phyloP scores from a whole-genome alignment of 2,888 invertebrate genomes.

The Desoria tigrina region DNA sequence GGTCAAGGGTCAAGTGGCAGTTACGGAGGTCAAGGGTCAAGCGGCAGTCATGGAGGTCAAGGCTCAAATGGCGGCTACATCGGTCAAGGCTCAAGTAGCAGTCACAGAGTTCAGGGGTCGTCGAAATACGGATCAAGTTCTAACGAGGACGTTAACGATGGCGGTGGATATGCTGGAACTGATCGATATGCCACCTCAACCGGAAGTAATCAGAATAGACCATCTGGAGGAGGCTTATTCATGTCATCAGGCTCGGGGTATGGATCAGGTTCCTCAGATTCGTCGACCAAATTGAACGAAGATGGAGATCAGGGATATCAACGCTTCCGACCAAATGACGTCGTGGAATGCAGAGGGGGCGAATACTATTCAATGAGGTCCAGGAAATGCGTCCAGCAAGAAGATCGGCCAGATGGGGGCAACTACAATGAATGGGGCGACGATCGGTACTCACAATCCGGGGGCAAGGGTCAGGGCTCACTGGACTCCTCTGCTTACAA shows the following conservation, averaged over 20 bases:
- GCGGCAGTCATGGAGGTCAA: no score
- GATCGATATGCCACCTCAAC: not conserved
- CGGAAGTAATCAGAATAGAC: slow-evolving; percentile 5
- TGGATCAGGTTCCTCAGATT: slow-evolving; percentile 3
- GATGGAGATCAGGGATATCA: slow-evolving; percentile 19
- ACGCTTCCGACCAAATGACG: slow-evolving; percentile 17
- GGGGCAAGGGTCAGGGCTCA: not conserved
- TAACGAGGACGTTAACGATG: no score
- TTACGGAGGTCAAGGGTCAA: no score
- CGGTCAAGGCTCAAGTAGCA: no score
- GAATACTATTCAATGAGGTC: slow-evolving; percentile 30
- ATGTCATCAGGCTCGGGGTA: not conserved
- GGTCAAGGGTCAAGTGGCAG: no score
- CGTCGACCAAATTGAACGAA: not conserved
- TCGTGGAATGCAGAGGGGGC: slow-evolving; percentile 30
- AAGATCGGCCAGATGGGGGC: slow-evolving; percentile 25
- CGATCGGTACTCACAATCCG: slow-evolving; percentile 1
- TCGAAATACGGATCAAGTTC: no score
- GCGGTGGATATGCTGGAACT: not conserved
- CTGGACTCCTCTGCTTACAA: no score
- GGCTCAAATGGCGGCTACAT: no score
- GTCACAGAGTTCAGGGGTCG: no score
- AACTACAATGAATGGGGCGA: slow-evolving; percentile 19
- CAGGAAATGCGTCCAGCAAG: slow-evolving; percentile 25
- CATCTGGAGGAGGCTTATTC: not conserved